Base-by-base conservation (phyloP, 92 coral and sea anemone genomes). In the Hydrozoanthus gracilis region DNA sequence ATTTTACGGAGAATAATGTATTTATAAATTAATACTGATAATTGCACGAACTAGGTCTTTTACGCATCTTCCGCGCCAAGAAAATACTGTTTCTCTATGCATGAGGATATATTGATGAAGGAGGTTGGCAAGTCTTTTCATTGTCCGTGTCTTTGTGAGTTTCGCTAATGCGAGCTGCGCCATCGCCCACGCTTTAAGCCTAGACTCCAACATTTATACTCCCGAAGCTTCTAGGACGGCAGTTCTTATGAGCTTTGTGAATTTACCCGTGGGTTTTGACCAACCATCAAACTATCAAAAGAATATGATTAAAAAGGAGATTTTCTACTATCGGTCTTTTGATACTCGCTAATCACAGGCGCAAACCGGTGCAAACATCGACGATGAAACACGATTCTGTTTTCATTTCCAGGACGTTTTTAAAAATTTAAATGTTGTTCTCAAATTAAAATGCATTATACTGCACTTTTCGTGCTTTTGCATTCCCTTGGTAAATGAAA, bases 61-160 rank as follows among this genome's bases (percentile, higher is more conserved):
- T 27, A 2, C 39, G 20, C 56, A 74, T 5, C 3, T 50, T 20
- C 44, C 58, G 39, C 39, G 39, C 39, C 10, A 14, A 74, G 18
- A 5, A 48, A 48, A 10, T 50, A 18, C 16, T 74, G 51, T 50
- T 74, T 35, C 18, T 2, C 3, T 6, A 4, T 14, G 39, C 79
- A 44, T 60, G 60, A 74, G 56, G 14, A 18, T 74, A 73, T 58
- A 18, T 27, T 3, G 47, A 55, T 62, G 2, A 8, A 44, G 20
- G 8, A 15, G 6, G 66, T 55, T 27, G 73, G 64, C 72, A 65
- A 8, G 49, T 64, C 85, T 6, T 80, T 8, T 44, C 39, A 47
- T 65, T 80, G 75, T 80, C 44, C 74, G 39, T 47, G 15, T 4
- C 13, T 44, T 61, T 78, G 69, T 60, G 45, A 35, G 51, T 78